Conservation (phyloP, 2,113 vertebrate species). For the Nanorana parkeri region DNA sequence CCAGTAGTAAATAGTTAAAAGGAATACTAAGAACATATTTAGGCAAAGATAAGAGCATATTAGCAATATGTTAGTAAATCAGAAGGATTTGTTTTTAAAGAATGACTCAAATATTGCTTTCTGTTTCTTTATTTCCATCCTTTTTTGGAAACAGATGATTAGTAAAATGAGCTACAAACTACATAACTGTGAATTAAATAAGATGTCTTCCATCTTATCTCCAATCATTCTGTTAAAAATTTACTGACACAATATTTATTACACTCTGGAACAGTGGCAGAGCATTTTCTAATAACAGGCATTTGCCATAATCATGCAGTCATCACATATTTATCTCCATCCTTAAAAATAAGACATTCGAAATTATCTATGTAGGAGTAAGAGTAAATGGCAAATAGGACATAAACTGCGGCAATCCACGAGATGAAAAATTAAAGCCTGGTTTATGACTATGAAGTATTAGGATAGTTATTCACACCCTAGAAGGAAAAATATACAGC, state of each 20-base stretch:
- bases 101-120: neutral
- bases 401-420: slow-evolving; percentile 61
- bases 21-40: slow-evolving; percentile 70
- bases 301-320: slow-evolving; percentile 64
- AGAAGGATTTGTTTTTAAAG: neutral
- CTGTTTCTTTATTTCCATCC: slow-evolving; percentile 18
- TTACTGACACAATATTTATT: slow-evolving; percentile 47
- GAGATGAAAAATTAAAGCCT: slow-evolving; percentile 66
- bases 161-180: neutral
- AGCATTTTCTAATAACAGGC: slow-evolving; percentile 57
- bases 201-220: slow-evolving; percentile 8
- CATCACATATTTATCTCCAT: slow-evolving; percentile 69
- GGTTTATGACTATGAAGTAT: slow-evolving; percentile 65
- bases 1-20: slow-evolving; percentile 80
- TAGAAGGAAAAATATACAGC: slow-evolving; percentile 69
- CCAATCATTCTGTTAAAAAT: slow-evolving; percentile 11
- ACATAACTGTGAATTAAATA: slow-evolving; percentile 30
- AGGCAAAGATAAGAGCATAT: slow-evolving; percentile 84
- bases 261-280: neutral
- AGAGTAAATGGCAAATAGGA: slow-evolving; percentile 48
- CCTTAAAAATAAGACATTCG: slow-evolving; percentile 30
- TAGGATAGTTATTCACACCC: slow-evolving; percentile 66
- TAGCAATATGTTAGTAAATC: slow-evolving; percentile 10
- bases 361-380: slow-evolving; percentile 47
- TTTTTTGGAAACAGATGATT: slow-evolving; percentile 25